Evolutionary conservation across 1,140 invertebrate genomes (phyloP).

Genomic region (Calliphora vicina): DNA sequence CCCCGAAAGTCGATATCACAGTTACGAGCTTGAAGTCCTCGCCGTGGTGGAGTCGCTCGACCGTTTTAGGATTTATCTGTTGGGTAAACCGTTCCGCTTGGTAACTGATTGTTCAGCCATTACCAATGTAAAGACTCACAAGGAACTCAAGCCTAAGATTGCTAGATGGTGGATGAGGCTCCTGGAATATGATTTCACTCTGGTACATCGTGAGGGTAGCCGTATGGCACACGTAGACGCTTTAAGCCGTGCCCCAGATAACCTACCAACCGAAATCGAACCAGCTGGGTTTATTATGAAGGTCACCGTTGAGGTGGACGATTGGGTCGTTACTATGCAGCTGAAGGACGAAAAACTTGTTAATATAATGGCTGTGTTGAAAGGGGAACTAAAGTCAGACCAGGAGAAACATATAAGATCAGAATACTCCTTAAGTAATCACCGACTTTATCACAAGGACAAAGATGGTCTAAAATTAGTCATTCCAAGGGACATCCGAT

Average conservation of each 20-base stretch:
- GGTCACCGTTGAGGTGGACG: background rate
- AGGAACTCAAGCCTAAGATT: conserved; percentile 47
- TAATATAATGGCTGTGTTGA: conserved; percentile 12
- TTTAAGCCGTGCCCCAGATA: background rate
- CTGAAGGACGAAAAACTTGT: background rate
- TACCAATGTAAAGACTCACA: conserved; percentile 48
- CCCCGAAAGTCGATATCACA: conserved; percentile 47
- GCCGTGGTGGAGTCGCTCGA: conserved; percentile 36
- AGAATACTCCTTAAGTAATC: conserved; percentile 3
- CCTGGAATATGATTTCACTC: conserved; percentile 20
- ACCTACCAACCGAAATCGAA: background rate
- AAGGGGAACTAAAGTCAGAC: background rate
- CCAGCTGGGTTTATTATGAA: background rate
- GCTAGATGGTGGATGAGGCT: conserved; percentile 42
- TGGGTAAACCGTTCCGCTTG: conserved; percentile 59
- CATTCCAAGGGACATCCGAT: conserved; percentile 34
- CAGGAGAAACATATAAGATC: background rate
- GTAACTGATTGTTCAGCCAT: conserved; percentile 58
- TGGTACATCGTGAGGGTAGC: background rate
- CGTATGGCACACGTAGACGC: background rate
- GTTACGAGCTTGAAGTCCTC: conserved; percentile 52
- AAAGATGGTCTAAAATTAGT: background rate
- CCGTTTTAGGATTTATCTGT: conserved; percentile 53
- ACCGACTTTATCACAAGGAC: conserved; percentile 6
- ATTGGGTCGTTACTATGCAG: background rate